Conservation (phyloP, 2,113 vertebrate genomes). For the Psephotus haematonotus region DNA sequence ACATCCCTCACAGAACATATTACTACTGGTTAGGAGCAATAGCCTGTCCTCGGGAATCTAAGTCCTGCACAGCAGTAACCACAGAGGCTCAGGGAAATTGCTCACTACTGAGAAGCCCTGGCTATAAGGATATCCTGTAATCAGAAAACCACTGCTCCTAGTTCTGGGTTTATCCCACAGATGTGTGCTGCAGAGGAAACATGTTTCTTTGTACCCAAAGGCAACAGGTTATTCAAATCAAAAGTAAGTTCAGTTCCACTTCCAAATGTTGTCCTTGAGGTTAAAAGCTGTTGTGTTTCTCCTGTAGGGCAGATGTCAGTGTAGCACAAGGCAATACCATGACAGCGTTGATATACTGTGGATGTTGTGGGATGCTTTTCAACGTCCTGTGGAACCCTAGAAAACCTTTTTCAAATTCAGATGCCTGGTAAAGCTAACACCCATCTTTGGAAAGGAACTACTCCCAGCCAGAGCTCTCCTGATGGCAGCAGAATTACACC, state of each 20-base stretch:
- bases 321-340: not conserved
- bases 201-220: not conserved
- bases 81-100: not conserved
- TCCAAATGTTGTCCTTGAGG: not conserved
- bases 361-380: not conserved
- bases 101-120: fast-evolving
- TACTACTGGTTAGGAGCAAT: not conserved
- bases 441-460: not conserved
- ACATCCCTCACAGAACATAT: not conserved
- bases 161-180: not conserved
- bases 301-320: not conserved
- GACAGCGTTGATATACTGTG: not conserved
- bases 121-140: not conserved
- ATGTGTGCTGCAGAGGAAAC: not conserved
- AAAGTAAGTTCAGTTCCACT: not conserved
- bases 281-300: not conserved
- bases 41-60: not conserved
- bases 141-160: not conserved
- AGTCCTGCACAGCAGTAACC: not conserved
- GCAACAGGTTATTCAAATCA: not conserved
- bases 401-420: not conserved
- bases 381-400: not conserved
- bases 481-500: not conserved
- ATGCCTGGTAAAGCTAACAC: not conserved
- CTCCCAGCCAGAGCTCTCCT: not conserved